Conservation (phyloP, 2,113 vertebrate species). For the Seriola dumerili region DNA sequence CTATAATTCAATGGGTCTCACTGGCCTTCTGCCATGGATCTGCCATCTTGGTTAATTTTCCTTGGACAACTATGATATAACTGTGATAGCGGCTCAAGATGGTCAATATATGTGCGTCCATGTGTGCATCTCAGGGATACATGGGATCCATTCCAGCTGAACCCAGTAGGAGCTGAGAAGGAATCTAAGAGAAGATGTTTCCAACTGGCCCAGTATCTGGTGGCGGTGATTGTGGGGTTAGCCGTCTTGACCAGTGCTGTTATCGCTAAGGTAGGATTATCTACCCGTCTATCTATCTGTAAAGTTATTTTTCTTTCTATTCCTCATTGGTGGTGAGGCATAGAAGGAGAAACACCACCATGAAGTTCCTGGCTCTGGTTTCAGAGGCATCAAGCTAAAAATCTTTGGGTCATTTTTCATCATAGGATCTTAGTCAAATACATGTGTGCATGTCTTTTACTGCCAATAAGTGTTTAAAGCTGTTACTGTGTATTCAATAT, state of each 20-base stretch:
- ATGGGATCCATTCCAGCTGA: conserved; percentile 87
- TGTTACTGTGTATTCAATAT: no score
- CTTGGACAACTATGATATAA: background rate
- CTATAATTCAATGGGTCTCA: background rate
- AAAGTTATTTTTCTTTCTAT: background rate
- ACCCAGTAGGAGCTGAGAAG: conserved; percentile 84
- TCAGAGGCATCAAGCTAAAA: background rate
- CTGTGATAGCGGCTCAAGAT: background rate
- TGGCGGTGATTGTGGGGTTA: conserved; percentile 80
- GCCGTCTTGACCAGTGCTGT: conserved; percentile 79
- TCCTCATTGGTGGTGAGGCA: background rate
- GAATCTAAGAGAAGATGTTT: conserved; percentile 81
- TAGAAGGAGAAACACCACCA: background rate
- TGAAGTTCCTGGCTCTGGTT: background rate
- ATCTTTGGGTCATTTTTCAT: background rate
- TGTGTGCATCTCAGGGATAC: conserved; percentile 77
- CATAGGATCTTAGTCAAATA: no score
- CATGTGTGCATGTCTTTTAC: no score
- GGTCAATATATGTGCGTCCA: background rate
- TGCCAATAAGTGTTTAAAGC: no score
- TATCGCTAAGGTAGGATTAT: conserved; percentile 79
- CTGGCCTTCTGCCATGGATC: no score
- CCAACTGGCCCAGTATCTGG: conserved; percentile 75
- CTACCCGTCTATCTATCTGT: background rate
- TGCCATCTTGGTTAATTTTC: background rate